These are phyloP conservation scores for Platichthys flesus DNA, from an alignment of 2,113 vertebrate genomes.

Conservation along the genomic window DNA sequence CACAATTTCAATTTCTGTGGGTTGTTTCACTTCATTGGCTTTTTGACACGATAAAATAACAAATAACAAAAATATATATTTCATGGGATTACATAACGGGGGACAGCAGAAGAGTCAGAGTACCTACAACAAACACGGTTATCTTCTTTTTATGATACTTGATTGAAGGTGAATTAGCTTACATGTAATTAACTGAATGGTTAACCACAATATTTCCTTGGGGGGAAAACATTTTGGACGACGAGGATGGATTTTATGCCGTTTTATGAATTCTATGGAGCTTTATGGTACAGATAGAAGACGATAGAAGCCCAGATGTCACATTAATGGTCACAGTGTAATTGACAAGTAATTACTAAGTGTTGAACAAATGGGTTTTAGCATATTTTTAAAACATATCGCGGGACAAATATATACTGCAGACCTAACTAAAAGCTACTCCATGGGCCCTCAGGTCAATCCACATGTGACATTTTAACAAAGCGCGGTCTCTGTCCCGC, in stretches of 20 bases:
- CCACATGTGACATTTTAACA: slow-evolving; percentile 47
- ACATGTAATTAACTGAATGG: not conserved
- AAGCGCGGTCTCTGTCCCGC: slow-evolving; percentile 20
- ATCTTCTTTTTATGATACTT: not conserved
- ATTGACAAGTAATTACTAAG: not conserved
- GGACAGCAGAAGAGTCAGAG: not conserved
- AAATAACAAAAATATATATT: slow-evolving; percentile 18
- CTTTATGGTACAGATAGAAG: not conserved
- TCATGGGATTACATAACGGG: not conserved
- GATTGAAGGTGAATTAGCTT: not conserved
- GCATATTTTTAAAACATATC: not conserved
- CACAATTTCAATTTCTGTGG: slow-evolving; percentile 47
- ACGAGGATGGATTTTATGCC: not conserved
- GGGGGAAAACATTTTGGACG: slow-evolving; percentile 5
- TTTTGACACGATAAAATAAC: slow-evolving; percentile 38
- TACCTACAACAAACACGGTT: not conserved
- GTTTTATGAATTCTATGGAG: not conserved
- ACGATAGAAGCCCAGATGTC: not conserved
- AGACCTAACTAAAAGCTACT: slow-evolving; percentile 5
- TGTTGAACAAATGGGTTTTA: not conserved
- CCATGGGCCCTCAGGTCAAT: slow-evolving; percentile 17
- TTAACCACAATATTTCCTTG: not conserved
- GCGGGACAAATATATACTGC: not conserved
- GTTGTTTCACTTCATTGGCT: slow-evolving; percentile 51
- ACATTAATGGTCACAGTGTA: not conserved